Percentiles rank a stretch among this genome's conserved stretches.
Conservation (phyloP, 2,113 vertebrate genomes). For the Myanophis thanlyinensis region DNA sequence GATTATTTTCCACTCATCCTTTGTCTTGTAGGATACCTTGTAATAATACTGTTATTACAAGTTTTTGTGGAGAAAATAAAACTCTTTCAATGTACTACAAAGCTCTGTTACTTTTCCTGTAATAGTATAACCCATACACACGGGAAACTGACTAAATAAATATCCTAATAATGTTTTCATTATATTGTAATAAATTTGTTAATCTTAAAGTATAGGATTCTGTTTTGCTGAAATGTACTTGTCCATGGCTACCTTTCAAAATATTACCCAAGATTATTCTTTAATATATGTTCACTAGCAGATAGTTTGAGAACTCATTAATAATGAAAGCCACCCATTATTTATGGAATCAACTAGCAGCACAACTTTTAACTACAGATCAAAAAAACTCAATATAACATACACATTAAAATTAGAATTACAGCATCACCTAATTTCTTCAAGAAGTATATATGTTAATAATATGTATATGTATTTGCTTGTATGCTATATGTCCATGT, state of each 20-base stretch:
- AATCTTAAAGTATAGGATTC: neutral
- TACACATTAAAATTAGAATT: neutral
- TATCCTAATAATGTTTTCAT: neutral
- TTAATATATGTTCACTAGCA: neutral
- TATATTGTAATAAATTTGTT: neutral
- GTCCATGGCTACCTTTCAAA: neutral
- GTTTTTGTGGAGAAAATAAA: neutral
- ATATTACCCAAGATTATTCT: neutral
- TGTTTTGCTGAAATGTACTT: neutral
- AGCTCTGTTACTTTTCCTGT: neutral
- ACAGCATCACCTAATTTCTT: neutral
- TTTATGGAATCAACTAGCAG: neutral
- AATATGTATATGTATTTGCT: neutral
- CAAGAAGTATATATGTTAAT: neutral
- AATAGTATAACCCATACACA: neutral
- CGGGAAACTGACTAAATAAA: neutral
- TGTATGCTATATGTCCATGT: neutral
- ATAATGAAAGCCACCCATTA: neutral
- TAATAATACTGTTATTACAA: neutral
- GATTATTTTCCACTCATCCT: neutral
- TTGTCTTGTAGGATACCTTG: neutral
- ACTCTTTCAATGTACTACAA: neutral
- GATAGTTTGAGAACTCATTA: neutral
- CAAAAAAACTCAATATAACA: neutral
- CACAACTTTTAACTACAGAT: neutral